phyloP scores from a whole-genome alignment of 64 coral and sea anemone genomes.

The Catalaphyllia jardinei region DNA sequence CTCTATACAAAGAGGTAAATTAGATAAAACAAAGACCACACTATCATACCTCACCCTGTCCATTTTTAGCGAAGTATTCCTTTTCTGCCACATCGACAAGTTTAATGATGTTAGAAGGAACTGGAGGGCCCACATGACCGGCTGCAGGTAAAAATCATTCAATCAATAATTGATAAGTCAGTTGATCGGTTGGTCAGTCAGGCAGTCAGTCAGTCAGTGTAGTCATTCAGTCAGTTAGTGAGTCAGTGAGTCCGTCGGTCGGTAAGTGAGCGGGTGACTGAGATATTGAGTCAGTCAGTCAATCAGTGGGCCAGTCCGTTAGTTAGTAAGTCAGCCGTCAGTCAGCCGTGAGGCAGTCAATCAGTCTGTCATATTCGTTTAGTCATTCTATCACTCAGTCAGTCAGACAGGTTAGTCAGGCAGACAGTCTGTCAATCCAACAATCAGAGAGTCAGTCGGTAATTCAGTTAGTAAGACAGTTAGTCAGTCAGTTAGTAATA shows the following conservation, averaged over 20 bases:
- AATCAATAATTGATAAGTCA: neutral
- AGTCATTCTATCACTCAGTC: neutral
- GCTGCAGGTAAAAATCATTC: neutral
- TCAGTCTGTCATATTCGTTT: neutral
- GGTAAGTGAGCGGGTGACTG: no score
- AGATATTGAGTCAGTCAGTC: neutral
- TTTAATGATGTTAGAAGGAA: slow-evolving; percentile 69
- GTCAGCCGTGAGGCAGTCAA: neutral
- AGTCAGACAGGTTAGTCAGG: neutral
- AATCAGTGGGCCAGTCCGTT: neutral
- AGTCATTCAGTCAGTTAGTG: neutral
- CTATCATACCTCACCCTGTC: slow-evolving; percentile 74
- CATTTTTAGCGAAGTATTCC: slow-evolving; percentile 76
- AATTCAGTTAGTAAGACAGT: neutral
- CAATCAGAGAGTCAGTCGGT: neutral
- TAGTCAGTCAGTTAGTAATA: neutral
- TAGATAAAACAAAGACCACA: neutral
- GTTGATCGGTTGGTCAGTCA: neutral
- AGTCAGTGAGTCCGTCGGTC: neutral
- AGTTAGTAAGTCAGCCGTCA: neutral
- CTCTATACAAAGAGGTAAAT: no score
- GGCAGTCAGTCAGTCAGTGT: neutral
- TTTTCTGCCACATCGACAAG: slow-evolving; percentile 86
- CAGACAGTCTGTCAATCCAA: no score
- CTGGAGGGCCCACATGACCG: slow-evolving; percentile 89